A percentile compares a stretch with the other conserved stretches of the same genome.
phyloP scores from a whole-genome alignment of 2,797 vertebrate genomes.

The Phoebastria nigripes region DNA sequence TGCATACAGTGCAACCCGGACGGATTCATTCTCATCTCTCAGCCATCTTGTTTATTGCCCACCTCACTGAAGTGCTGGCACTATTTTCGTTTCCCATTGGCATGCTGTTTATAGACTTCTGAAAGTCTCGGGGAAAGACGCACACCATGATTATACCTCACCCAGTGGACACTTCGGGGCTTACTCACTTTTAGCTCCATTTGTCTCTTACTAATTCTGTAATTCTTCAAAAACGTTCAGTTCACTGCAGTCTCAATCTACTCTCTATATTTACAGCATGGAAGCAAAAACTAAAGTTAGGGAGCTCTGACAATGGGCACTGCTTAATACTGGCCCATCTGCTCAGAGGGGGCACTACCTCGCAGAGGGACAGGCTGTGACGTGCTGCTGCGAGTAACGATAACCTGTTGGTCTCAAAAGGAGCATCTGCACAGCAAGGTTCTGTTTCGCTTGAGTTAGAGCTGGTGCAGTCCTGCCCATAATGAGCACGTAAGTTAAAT shows the following conservation, averaged over 20 bases:
- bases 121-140: neutral
- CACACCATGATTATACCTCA: neutral
- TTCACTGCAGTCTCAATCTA: neutral
- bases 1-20: neutral
- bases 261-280: neutral
- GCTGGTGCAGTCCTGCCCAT: neutral
- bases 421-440: neutral
- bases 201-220: neutral
- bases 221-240: neutral
- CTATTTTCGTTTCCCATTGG: accelerated
- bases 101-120: neutral
- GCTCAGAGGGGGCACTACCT: neutral
- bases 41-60: neutral
- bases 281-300: neutral
- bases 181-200: neutral
- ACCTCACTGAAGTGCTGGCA: neutral
- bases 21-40: neutral
- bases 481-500: neutral
- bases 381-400: accelerated
- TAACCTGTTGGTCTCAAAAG: neutral
- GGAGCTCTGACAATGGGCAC: neutral
- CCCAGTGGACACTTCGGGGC: neutral
- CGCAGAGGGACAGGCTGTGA: neutral
- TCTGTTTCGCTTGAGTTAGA: neutral
- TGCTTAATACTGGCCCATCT: neutral